Evolutionary conservation across 1,140 invertebrate species (phyloP).

Genomic region (Ceratoteleas bidentatus): DNA sequence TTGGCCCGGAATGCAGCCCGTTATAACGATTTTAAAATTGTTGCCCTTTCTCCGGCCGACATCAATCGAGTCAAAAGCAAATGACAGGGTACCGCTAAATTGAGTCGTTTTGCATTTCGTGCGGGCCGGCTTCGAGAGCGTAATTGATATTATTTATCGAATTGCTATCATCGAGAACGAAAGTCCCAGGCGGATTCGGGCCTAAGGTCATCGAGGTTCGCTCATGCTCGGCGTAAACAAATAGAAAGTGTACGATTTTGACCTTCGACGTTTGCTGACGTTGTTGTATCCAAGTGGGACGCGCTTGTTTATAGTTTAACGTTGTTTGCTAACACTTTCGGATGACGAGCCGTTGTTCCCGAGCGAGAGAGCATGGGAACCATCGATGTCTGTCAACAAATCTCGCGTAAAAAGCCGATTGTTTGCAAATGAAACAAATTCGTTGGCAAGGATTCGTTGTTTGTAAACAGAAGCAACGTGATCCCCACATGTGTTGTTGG

Average conservation of each 20-base stretch:
- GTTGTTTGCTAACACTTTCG: neutral
- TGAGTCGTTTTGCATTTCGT: conserved; percentile 35
- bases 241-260: conserved; percentile 6
- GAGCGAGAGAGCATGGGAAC: no score
- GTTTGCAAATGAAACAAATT: no score
- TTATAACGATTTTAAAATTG: conserved; percentile 52
- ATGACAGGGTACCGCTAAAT: conserved; percentile 36
- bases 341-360: neutral
- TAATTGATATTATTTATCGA: conserved; percentile 33
- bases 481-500: no score
- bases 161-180: conserved; percentile 20
- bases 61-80: conserved; percentile 20
- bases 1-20: conserved; percentile 55
- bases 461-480: no score
- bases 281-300: neutral
- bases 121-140: neutral
- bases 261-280: neutral
- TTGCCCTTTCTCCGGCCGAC: conserved; percentile 13
- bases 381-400: no score
- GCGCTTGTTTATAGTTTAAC: neutral
- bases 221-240: neutral
- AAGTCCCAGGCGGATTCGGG: neutral
- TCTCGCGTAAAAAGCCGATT: no score
- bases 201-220: neutral
- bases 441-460: no score